Base-by-base conservation (phyloP, 2,888 invertebrate genomes). In the Corbicula japonica region DNA sequence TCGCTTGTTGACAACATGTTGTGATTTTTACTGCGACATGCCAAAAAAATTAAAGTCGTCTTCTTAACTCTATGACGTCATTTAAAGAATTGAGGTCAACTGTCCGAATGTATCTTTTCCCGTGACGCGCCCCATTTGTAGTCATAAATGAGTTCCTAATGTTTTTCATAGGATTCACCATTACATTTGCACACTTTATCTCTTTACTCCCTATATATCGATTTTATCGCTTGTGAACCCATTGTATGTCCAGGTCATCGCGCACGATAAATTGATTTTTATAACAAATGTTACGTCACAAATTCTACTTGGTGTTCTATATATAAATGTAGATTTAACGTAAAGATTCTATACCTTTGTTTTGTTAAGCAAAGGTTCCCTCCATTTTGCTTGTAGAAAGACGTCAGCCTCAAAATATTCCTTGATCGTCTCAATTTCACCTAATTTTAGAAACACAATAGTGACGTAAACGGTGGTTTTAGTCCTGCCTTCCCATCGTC, bases 381-480 rank as follows among this genome's bases (percentile, higher is more conserved):
- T 74, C 89, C 89, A 89, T 74, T 84, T 86, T 10, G 89, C 87
- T 70, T 87, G 86, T 38, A 88, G 82, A 62, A 83, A 89, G 0
- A 89, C 77, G 44, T 89, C 89, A 0, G 89, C 87, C 48, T 80
- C 80, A 62, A 83, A 89, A 48, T 84, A 86, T 69, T 89, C 89
- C 66, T 88, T 87, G 2, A 89, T 83, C 0, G 89, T 88, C 60
- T 89, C 86, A 15, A 89, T 86, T 68, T 89, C 87, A 0, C 89
- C 89, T 18, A 89, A 72, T 71, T 89, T 89, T 23, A 89, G 80
- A 61, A 88, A 86, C 46, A 87, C 86, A 5, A 86, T 83, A 12
- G 80, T 74, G 0, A 89, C 76, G 60, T 70, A 85, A n/a, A 89
- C 89, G 21, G 77, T 72, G 26, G 84, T 86, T 69, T 83, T 83